phyloP scores from a whole-genome alignment of 2,888 invertebrate genomes.

The Formica aserva region DNA sequence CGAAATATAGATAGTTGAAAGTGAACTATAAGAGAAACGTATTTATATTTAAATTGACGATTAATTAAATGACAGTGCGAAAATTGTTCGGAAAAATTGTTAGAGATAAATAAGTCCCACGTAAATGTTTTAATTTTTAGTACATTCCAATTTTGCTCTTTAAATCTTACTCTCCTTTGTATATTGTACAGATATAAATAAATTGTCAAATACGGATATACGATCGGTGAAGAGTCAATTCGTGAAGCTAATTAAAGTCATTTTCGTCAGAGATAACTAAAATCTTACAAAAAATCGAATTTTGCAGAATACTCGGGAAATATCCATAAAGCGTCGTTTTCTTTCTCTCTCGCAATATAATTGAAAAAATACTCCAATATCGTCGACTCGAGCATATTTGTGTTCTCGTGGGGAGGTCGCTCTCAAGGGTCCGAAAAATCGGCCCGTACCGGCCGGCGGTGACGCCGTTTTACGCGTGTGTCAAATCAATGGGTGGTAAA shows the following conservation, averaged over 20 bases:
- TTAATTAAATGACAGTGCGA: not conserved
- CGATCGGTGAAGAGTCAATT: not conserved
- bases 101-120: not conserved
- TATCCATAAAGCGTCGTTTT: not conserved
- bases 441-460: not conserved
- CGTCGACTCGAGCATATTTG: constrained; percentile 1
- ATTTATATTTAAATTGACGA: not conserved
- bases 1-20: not conserved
- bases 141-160: not conserved
- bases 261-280: not conserved
- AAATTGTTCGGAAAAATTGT: not conserved
- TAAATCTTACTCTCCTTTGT: not conserved
- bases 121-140: not conserved
- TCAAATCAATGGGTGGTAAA: constrained; percentile 46
- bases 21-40: not conserved
- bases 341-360: not conserved
- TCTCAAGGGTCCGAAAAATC: constrained; percentile 43
- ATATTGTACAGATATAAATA: not conserved
- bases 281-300: not conserved
- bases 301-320: not conserved
- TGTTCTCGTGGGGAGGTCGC: constrained; percentile 6
- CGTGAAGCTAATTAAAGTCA: not conserved
- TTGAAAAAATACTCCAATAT: constrained; percentile 9
- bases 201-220: not conserved
- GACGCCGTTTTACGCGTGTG: constrained; percentile 31